Conservation (phyloP, 1,140 invertebrate genomes). For the Ceratosolen fusciceps region DNA sequence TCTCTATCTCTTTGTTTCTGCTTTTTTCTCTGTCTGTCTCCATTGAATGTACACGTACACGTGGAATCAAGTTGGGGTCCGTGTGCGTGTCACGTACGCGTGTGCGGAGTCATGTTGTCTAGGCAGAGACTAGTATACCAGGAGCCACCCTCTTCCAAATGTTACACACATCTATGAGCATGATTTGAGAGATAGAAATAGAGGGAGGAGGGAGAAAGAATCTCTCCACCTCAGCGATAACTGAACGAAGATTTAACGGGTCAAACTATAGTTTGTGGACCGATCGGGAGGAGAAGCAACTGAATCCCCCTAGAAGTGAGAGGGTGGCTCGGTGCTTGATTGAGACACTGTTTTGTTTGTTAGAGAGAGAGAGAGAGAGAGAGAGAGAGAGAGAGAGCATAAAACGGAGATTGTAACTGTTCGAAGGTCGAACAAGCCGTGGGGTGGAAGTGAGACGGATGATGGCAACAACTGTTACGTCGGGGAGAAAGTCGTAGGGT, state of each 20-base stretch:
- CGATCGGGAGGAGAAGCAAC: conserved; percentile 29
- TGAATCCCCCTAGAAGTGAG: conserved; percentile 45
- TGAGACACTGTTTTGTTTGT: conserved; percentile 70
- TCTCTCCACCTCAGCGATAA: conserved; percentile 59
- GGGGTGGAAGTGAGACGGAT: conserved; percentile 36
- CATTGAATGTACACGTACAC: background rate
- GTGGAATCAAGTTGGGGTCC: background rate
- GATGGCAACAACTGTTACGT: conserved; percentile 33
- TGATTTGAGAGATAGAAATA: background rate
- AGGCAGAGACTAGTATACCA: background rate
- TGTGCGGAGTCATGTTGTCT: conserved; percentile 5
- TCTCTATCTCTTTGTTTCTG: background rate
- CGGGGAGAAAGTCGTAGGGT: conserved; percentile 10
- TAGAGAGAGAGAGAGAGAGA: conserved; percentile 26
- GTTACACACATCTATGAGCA: background rate
- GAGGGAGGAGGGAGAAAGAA: background rate
- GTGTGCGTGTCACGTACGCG: background rate
- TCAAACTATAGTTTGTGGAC: conserved; percentile 58
- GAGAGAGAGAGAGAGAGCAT: conserved; percentile 12
- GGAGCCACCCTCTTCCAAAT: background rate
- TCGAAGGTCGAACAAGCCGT: background rate
- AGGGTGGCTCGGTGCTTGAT: conserved; percentile 61
- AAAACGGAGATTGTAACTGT: conserved; percentile 22
- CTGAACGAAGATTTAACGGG: conserved; percentile 66
- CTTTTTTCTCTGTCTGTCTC: background rate